Percentiles rank a stretch among this genome's conserved stretches.
These are phyloP conservation scores for Tachysurus vachellii DNA, from an alignment of 2,113 vertebrate genomes.

Conservation along the genomic window DNA sequence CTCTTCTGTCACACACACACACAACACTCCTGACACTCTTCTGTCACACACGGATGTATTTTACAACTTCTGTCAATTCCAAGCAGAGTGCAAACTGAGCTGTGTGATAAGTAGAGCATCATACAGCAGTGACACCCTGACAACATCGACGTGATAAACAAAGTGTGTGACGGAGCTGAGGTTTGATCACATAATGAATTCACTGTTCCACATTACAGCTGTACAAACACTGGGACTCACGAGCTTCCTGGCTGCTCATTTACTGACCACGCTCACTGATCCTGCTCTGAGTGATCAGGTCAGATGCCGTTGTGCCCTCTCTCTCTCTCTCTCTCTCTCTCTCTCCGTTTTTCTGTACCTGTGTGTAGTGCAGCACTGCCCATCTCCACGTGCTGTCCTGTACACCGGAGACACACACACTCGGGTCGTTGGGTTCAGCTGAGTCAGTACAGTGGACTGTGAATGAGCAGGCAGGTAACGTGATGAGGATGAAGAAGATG, in stretches of 20 bases:
- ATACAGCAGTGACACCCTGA: too few species aligned
- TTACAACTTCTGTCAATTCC: too few species aligned
- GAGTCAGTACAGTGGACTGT: conserved; percentile 62
- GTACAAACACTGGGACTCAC: neutral
- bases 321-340: neutral
- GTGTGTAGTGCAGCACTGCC: conserved; percentile 70
- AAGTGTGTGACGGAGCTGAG: too few species aligned
- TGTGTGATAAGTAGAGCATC: too few species aligned
- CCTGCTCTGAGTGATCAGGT: neutral
- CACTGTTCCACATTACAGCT: neutral
- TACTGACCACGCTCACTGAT: neutral
- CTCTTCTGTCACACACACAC: too few species aligned
- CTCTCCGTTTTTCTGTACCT: conserved; percentile 58
- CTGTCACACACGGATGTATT: too few species aligned
- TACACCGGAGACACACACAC: conserved; percentile 81
- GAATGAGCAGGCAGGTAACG: conserved; percentile 61
- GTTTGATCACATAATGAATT: too few species aligned
- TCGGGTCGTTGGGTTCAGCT: conserved; percentile 58
- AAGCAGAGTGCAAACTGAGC: too few species aligned
- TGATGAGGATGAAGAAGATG: conserved; percentile 46
- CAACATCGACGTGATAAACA: too few species aligned
- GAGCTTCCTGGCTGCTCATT: neutral
- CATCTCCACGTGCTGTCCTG: conserved; percentile 61
- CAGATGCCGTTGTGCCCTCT: too few species aligned
- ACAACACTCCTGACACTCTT: too few species aligned